phyloP scores from a whole-genome alignment of 2,888 invertebrate species.

The Papilio elwesi region DNA sequence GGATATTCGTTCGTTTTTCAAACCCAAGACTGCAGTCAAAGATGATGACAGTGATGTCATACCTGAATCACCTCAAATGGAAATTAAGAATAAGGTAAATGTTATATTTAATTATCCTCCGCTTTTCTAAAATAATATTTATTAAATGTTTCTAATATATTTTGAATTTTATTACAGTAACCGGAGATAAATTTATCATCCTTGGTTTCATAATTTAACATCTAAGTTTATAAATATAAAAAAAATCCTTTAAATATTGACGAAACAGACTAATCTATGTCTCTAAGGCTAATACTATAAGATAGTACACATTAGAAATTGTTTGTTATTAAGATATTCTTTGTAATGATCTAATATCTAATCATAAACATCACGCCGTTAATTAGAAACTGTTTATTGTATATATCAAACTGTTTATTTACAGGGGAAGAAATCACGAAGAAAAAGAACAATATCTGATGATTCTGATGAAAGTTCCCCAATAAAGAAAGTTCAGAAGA shows the following conservation, averaged over 20 bases:
- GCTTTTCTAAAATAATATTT: too few species aligned
- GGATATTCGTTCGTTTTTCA: conserved; percentile 87
- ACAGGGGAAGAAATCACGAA: conserved; percentile 66
- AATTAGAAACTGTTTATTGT: background rate
- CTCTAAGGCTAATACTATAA: too few species aligned
- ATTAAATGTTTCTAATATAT: background rate
- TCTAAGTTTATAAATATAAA: too few species aligned
- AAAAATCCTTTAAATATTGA: too few species aligned
- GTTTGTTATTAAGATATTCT: too few species aligned
- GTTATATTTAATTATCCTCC: conserved; percentile 31
- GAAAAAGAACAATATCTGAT: conserved; percentile 60
- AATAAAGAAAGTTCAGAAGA: conserved; percentile 52
- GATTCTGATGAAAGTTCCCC: conserved; percentile 68
- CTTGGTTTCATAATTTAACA: too few species aligned
- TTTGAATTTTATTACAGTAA: too few species aligned
- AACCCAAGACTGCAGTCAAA: conserved; percentile 55
- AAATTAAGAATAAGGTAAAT: conserved; percentile 71
- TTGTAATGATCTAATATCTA: too few species aligned
- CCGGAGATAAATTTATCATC: too few species aligned
- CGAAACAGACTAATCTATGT: too few species aligned
- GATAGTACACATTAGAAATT: too few species aligned
- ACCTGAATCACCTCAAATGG: conserved; percentile 83
- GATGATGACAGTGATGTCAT: conserved; percentile 83
- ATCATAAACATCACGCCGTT: too few species aligned
- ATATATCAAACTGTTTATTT: conserved; percentile 34